phyloP scores from a whole-genome alignment of 2,888 invertebrate species.

The Sthenelais limicola region DNA sequence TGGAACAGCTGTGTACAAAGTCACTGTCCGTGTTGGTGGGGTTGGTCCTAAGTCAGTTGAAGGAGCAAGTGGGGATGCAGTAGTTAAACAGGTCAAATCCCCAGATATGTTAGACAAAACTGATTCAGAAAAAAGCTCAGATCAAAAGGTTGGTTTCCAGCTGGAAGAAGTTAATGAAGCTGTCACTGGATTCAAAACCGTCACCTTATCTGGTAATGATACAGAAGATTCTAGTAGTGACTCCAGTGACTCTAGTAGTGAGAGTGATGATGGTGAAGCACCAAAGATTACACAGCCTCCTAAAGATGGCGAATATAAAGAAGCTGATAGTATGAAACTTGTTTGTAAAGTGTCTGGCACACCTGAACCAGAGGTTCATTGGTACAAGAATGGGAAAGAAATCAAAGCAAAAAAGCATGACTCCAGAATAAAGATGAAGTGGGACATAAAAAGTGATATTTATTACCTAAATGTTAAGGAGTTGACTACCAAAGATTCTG shows the following conservation, averaged over 20 bases:
- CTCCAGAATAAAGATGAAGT: conserved; percentile 11
- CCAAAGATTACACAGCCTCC: too few species aligned
- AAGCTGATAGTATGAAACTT: too few species aligned
- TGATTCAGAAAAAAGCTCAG: not conserved
- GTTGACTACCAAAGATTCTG: too few species aligned
- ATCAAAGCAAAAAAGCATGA: conserved; percentile 49
- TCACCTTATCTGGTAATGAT: too few species aligned
- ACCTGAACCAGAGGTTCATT: conserved; percentile 60
- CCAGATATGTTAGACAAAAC: too few species aligned
- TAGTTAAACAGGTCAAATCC: too few species aligned
- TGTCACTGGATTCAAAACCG: conserved; percentile 10
- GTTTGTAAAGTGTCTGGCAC: conserved; percentile 40
- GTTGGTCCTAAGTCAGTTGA: too few species aligned
- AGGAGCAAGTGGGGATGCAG: too few species aligned
- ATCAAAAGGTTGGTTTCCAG: conserved; percentile 14
- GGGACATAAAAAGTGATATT: not conserved
- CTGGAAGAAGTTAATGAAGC: conserved; percentile 22
- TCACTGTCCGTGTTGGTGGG: conserved; percentile 52
- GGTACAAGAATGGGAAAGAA: conserved; percentile 60
- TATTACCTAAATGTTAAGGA: conserved; percentile 14
- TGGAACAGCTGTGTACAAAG: conserved; percentile 54
- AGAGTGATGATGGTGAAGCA: too few species aligned
- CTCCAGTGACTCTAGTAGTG: too few species aligned
- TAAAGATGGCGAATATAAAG: too few species aligned
- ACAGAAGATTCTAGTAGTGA: too few species aligned